Evolutionary conservation across 2,797 vertebrate species (phyloP).

Genomic region (Xerus rutilus): DNA sequence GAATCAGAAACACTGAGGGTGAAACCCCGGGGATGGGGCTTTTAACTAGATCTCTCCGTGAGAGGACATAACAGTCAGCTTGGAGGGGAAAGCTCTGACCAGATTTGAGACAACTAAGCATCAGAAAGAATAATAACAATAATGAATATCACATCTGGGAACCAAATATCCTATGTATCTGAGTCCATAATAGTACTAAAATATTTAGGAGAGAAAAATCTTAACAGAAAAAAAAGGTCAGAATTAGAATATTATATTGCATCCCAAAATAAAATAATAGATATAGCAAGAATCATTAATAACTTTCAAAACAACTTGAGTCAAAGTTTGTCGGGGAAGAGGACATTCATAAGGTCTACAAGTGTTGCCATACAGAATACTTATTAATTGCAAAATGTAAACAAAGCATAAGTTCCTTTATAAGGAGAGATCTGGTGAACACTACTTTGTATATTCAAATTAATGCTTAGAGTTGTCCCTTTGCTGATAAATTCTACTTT

Average conservation of each 20-base stretch:
- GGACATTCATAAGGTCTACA: neutral
- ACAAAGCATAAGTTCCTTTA: neutral
- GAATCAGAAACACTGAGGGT: neutral
- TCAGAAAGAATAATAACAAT: constrained; percentile 6
- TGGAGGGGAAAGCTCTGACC: neutral
- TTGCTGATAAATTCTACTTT: neutral
- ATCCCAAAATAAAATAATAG: neutral
- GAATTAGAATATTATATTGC: neutral
- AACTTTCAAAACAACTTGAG: neutral
- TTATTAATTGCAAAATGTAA: neutral
- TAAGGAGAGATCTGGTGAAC: neutral
- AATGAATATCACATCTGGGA: neutral
- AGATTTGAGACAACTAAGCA: neutral
- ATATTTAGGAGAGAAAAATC: neutral
- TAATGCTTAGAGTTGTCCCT: neutral
- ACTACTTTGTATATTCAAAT: neutral
- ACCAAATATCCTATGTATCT: no score
- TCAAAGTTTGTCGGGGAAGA: neutral
- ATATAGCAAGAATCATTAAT: neutral
- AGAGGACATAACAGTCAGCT: neutral
- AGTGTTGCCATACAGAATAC: neutral
- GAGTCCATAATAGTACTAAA: neutral
- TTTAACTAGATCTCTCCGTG: neutral
- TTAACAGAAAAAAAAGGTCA: neutral
- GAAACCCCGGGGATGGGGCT: no score